phyloP scores from a whole-genome alignment of 2,113 vertebrate species.

The Zingel zingel region DNA sequence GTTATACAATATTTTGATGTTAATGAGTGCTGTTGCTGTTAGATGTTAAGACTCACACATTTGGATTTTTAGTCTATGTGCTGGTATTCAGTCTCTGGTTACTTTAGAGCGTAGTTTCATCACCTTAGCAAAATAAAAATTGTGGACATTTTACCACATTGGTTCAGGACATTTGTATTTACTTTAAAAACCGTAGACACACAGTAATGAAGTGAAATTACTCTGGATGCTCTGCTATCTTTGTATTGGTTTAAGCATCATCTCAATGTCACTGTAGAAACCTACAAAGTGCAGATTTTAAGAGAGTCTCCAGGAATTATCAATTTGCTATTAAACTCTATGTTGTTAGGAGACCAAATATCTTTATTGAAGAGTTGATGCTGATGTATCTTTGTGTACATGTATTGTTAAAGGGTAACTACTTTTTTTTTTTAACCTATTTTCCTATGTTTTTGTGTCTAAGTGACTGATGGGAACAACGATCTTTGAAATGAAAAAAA shows the following conservation, averaged over 20 bases:
- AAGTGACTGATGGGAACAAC: no score
- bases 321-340: not conserved
- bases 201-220: not conserved
- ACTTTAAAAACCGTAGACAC: not conserved
- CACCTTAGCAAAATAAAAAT: not conserved
- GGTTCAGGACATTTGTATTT: not conserved
- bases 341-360: conserved; percentile 10
- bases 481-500: no score
- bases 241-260: not conserved
- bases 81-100: conserved; percentile 12
- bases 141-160: not conserved
- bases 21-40: conserved; percentile 22
- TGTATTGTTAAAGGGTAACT: no score
- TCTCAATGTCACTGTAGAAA: not conserved
- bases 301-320: conserved; percentile 1
- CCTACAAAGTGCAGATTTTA: conserved; percentile 9
- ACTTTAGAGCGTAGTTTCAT: not conserved
- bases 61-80: conserved; percentile 12
- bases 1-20: conserved; percentile 32
- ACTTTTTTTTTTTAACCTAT: no score
- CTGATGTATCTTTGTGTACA: not conserved
- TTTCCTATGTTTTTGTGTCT: no score
- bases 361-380: not conserved
- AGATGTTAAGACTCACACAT: not conserved
- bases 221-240: conserved; percentile 2